Percentiles rank a stretch among this genome's conserved stretches.
phyloP scores from a whole-genome alignment of 2,113 vertebrate species.

The Podarcis cretensis region DNA sequence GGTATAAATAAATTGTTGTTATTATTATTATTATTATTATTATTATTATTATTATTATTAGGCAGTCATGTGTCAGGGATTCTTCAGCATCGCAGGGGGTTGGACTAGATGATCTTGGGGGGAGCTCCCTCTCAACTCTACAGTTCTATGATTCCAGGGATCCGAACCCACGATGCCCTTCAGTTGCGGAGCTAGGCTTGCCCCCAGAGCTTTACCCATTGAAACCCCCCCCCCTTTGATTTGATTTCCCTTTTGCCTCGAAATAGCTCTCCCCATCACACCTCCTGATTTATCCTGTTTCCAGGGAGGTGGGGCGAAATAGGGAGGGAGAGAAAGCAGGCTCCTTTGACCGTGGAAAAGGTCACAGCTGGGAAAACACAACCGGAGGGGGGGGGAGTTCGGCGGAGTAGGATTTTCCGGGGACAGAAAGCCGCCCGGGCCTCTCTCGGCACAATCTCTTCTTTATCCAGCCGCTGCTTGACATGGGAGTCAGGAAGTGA shows the following conservation, averaged over 20 bases:
- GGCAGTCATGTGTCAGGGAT: too few species aligned
- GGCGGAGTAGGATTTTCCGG: not conserved
- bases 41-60: too few species aligned
- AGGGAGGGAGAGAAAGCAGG: not conserved
- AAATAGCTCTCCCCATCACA: not conserved
- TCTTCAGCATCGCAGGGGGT: too few species aligned
- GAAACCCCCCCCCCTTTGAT: not conserved
- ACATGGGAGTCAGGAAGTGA: not conserved
- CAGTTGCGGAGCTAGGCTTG: not conserved
- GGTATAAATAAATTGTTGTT: too few species aligned
- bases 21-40: too few species aligned
- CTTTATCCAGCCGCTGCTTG: not conserved
- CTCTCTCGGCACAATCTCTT: not conserved
- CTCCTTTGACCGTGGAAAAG: constrained; percentile 23
- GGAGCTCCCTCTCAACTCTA: too few species aligned
- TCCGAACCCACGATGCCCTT: too few species aligned
- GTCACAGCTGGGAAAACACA: not conserved
- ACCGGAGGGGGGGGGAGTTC: not conserved
- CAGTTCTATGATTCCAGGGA: too few species aligned
- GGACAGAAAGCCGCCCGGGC: not conserved
- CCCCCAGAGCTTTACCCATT: not conserved
- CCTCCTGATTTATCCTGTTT: not conserved
- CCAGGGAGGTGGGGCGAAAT: not conserved
- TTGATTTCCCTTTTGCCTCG: not conserved
- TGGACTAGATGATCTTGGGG: too few species aligned